These are phyloP conservation scores for Drosophila arawakana DNA, from an alignment of 1,140 invertebrate species.

Conservation along the genomic window DNA sequence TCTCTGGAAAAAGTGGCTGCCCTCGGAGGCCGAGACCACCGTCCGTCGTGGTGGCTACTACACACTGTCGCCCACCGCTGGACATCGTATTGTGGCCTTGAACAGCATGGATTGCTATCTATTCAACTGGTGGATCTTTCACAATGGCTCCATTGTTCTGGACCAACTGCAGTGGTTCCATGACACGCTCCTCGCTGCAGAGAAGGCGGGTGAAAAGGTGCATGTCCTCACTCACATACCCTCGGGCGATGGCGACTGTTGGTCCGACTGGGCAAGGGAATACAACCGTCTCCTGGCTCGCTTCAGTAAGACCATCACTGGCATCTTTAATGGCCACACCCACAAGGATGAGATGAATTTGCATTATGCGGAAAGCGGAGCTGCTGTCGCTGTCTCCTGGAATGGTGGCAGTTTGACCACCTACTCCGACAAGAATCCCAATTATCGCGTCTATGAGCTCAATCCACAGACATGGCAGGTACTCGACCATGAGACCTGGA, in stretches of 20 bases:
- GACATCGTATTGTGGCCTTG: slow-evolving; percentile 89
- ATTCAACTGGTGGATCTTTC: slow-evolving; percentile 88
- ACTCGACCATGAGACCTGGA: slow-evolving; percentile 89
- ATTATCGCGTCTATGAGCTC: slow-evolving; percentile 91
- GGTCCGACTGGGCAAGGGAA: slow-evolving; percentile 87
- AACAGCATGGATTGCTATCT: slow-evolving; percentile 91
- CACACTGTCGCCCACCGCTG: slow-evolving; percentile 86
- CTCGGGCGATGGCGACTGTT: slow-evolving; percentile 88
- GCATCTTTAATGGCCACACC: slow-evolving; percentile 92
- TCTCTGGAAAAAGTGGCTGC: slow-evolving; percentile 89
- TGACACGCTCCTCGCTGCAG: slow-evolving; percentile 89
- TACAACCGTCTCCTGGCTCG: slow-evolving; percentile 86
- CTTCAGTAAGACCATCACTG: slow-evolving; percentile 87
- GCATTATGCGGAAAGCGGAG: slow-evolving; percentile 86
- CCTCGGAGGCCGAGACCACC: slow-evolving; percentile 86
- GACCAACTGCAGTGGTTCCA: slow-evolving; percentile 91
- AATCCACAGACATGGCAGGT: slow-evolving; percentile 88
- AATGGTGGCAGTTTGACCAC: slow-evolving; percentile 90
- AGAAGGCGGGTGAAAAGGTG: slow-evolving; percentile 89
- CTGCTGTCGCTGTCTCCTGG: slow-evolving; percentile 87
- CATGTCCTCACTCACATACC: slow-evolving; percentile 94
- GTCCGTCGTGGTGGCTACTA: slow-evolving; percentile 89
- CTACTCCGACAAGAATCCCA: slow-evolving; percentile 89
- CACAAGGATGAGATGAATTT: slow-evolving; percentile 91
- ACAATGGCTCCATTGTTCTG: slow-evolving; percentile 76